Conservation (phyloP, 2,888 invertebrate genomes). For the Limnephilus lunatus region DNA sequence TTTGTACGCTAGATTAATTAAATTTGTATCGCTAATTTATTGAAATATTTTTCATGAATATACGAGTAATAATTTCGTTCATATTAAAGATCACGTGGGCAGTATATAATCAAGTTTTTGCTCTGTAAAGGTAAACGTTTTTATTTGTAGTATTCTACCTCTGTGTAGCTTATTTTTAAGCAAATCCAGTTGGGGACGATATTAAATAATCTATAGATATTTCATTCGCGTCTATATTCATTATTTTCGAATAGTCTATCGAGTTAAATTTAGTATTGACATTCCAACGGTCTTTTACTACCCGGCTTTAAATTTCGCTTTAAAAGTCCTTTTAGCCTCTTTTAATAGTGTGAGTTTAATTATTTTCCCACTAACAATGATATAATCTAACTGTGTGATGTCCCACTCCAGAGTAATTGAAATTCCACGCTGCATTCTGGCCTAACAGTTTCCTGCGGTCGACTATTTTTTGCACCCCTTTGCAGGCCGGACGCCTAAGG, state of each 20-base stretch:
- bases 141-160: no score
- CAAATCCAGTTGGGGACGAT: no score
- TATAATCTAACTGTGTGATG: background rate
- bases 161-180: no score
- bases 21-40: no score
- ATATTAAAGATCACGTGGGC: no score
- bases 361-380: background rate
- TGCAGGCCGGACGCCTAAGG: conserved; percentile 5
- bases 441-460: conserved; percentile 23
- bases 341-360: background rate
- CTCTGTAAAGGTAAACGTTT: no score
- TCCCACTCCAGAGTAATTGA: conserved; percentile 22
- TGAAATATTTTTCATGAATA: no score
- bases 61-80: no score
- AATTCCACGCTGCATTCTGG: conserved; percentile 25
- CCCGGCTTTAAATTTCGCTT: background rate
- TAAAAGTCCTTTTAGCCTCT: background rate
- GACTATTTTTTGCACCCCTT: conserved; percentile 27
- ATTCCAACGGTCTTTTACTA: background rate
- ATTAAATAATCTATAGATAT: no score
- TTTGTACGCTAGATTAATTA: no score
- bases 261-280: background rate
- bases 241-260: background rate
- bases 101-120: no score
- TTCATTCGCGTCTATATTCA: background rate